Percentiles rank a stretch among this genome's conserved stretches.
Evolutionary conservation across 2,888 invertebrate genomes (phyloP).

Genomic region (Nemotelus pantherinus): DNA sequence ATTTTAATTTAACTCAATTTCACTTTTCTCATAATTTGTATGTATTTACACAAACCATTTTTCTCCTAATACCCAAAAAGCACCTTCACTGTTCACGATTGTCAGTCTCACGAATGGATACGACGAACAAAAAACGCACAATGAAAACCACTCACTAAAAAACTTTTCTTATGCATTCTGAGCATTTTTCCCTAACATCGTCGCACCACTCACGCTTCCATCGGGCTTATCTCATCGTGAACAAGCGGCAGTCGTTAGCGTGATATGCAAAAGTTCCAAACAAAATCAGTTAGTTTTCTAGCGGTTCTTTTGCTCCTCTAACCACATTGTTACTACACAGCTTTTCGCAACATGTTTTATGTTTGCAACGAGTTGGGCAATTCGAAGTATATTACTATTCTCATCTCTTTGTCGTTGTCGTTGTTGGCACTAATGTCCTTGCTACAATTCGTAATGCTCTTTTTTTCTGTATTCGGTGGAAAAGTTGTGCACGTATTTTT

Average conservation of each 20-base stretch:
- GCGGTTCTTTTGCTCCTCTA: neutral
- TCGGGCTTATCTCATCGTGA: neutral
- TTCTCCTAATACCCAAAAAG: too few species aligned
- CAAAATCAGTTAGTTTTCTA: neutral
- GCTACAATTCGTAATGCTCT: neutral
- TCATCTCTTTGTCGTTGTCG: neutral
- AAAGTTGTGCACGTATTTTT: neutral
- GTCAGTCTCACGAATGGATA: too few species aligned
- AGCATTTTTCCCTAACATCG: too few species aligned
- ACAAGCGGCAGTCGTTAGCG: neutral
- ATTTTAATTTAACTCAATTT: too few species aligned
- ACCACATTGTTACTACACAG: neutral
- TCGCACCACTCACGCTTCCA: neutral
- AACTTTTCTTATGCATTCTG: slow-evolving; percentile 3
- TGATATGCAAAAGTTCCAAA: slow-evolving; percentile 12
- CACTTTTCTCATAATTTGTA: too few species aligned
- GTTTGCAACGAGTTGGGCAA: slow-evolving; percentile 4
- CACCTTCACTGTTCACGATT: too few species aligned
- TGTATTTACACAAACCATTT: too few species aligned
- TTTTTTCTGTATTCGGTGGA: neutral
- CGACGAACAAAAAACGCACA: too few species aligned
- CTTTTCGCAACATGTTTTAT: slow-evolving; percentile 1
- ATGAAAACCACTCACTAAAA: neutral
- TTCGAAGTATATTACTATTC: neutral
- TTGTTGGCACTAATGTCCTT: neutral